Conservation (phyloP, 1,140 invertebrate genomes). For the Drosophila erecta region DNA sequence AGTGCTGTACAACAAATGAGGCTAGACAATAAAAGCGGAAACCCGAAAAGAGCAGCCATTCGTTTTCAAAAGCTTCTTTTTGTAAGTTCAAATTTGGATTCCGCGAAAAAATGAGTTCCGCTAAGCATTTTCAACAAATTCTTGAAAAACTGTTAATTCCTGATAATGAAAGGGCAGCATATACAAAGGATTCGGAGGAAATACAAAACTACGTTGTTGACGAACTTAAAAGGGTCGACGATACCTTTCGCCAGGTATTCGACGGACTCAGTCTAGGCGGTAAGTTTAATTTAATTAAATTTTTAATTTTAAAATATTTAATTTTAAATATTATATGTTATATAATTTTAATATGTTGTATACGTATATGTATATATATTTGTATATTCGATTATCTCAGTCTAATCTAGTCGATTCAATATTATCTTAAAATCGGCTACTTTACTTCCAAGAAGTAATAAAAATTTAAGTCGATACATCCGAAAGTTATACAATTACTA, state of each 20-base stretch:
- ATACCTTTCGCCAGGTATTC: conserved; percentile 5
- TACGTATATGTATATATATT: no score
- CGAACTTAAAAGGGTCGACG: conserved; percentile 23
- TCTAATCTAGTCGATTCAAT: no score
- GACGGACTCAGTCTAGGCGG: conserved; percentile 37
- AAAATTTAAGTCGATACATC: not conserved
- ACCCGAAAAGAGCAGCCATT: no score
- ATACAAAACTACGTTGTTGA: conserved; percentile 37
- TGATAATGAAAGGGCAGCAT: conserved; percentile 7
- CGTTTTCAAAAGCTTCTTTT: no score
- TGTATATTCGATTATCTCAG: no score
- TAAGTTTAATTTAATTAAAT: no score
- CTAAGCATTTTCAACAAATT: conserved; percentile 5
- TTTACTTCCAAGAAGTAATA: not conserved
- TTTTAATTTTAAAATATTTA: no score
- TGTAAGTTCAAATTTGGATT: no score
- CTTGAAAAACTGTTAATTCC: conserved; percentile 17
- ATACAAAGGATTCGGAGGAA: conserved; percentile 9
- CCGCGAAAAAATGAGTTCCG: no score
- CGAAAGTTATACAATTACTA: not conserved
- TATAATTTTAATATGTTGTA: no score
- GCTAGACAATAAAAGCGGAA: not conserved
- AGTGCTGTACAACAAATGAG: not conserved
- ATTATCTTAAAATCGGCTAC: not conserved
- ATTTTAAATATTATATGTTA: no score